Percentiles rank a stretch among this genome's conserved stretches.
These are phyloP conservation scores for Propithecus deckenii DNA, from an alignment of 2,797 vertebrate species.

Conservation along the genomic window DNA sequence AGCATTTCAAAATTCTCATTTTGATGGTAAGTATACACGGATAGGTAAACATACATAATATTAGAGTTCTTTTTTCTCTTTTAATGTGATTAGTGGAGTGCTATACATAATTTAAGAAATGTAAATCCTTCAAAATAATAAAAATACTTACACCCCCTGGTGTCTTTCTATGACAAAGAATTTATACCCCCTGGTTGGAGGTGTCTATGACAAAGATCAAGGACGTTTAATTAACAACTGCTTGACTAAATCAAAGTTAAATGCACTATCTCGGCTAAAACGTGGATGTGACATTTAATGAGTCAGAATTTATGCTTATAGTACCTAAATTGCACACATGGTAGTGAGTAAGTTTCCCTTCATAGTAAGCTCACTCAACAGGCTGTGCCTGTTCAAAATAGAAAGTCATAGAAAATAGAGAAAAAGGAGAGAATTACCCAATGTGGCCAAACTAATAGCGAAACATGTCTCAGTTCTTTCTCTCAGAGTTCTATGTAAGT, in stretches of 20 bases:
- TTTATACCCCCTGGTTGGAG: background rate
- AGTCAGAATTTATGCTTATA: conserved; percentile 22
- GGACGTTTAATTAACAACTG: conserved; percentile 32
- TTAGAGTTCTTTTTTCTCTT: background rate
- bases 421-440: background rate
- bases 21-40: background rate
- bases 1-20: background rate
- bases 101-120: background rate
- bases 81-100: background rate
- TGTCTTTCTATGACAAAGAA: conserved; percentile 25
- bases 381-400: conserved; percentile 44
- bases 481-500: background rate
- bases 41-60: background rate
- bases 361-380: background rate
- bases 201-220: conserved; percentile 39
- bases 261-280: background rate
- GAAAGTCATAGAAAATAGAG: background rate
- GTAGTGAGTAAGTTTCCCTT: conserved; percentile 32
- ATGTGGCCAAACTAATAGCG: background rate
- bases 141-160: background rate
- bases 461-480: background rate
- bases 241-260: conserved; percentile 38
- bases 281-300: background rate
- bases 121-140: background rate
- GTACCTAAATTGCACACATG: conserved; percentile 22